A percentile compares a stretch with the other conserved stretches of the same genome.
These are phyloP conservation scores for Vombatus ursinus DNA, from an alignment of 2,113 vertebrate species.

Conservation along the genomic window DNA sequence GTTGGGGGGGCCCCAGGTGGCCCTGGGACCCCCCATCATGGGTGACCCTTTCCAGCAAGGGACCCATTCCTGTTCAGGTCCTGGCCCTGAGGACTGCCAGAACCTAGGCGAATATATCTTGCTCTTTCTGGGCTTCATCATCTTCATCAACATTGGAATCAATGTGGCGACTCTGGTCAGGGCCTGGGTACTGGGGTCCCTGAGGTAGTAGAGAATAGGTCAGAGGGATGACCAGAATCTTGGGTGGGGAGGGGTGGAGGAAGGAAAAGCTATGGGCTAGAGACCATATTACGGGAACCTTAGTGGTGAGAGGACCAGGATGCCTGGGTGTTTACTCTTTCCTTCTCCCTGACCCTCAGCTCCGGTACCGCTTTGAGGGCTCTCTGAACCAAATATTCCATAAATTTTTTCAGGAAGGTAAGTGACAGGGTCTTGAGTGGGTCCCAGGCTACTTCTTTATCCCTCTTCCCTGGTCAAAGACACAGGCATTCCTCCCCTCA, in stretches of 20 bases:
- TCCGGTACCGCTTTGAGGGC: slow-evolving; percentile 65
- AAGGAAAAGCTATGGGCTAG: background rate
- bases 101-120: slow-evolving; percentile 73
- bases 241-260: background rate
- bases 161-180: slow-evolving; percentile 76
- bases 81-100: slow-evolving; percentile 63
- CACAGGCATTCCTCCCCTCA: background rate
- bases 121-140: slow-evolving; percentile 66
- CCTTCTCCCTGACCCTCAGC: slow-evolving; percentile 56
- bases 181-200: background rate
- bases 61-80: slow-evolving; percentile 28
- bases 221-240: background rate
- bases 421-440: background rate
- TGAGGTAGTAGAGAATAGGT: background rate
- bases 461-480: slow-evolving; percentile 7
- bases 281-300: background rate
- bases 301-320: background rate
- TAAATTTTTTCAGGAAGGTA: slow-evolving; percentile 73
- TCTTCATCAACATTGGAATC: slow-evolving; percentile 74
- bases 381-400: slow-evolving; percentile 55
- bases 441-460: background rate
- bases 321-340: slow-evolving; percentile 45
- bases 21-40: slow-evolving; percentile 66
- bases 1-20: slow-evolving; percentile 64
- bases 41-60: slow-evolving; percentile 38